These are phyloP conservation scores for Alethe castanea DNA, from an alignment of 2,113 vertebrate genomes.

Conservation along the genomic window DNA sequence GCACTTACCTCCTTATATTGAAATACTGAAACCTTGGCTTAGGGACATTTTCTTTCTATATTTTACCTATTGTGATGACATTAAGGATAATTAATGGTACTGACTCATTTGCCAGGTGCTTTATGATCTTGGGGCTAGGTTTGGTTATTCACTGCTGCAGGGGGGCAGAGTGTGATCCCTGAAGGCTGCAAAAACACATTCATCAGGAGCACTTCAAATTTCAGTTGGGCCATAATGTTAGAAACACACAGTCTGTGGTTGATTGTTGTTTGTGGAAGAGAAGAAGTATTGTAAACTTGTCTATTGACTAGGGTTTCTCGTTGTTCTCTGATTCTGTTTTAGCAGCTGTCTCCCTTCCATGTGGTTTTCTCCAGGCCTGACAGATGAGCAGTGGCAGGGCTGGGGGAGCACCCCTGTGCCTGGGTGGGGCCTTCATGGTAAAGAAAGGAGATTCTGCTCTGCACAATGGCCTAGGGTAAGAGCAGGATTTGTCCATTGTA, in stretches of 20 bases:
- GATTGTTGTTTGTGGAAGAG: not conserved
- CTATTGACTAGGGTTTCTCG: not conserved
- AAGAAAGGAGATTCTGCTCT: not conserved
- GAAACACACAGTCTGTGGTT: not conserved
- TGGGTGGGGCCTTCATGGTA: not conserved
- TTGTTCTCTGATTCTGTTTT: not conserved
- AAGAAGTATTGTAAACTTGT: not conserved
- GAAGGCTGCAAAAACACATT: not conserved
- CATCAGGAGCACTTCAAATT: not conserved
- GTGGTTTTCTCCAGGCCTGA: not conserved
- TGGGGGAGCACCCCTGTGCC: not conserved
- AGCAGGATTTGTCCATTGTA: not conserved
- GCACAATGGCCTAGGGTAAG: rapidly evolving
- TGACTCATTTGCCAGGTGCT: constrained; percentile 9
- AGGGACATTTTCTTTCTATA: not conserved
- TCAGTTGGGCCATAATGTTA: not conserved
- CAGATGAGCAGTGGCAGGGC: not conserved
- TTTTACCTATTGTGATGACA: not conserved
- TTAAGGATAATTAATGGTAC: not conserved
- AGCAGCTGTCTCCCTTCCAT: not conserved
- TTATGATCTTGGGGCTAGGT: not conserved
- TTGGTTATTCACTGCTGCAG: not conserved
- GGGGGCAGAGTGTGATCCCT: not conserved
- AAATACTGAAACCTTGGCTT: not conserved
- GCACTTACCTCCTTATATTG: not conserved